phyloP scores from a whole-genome alignment of 2,113 vertebrate species.

The Lepidothrix coronata region DNA sequence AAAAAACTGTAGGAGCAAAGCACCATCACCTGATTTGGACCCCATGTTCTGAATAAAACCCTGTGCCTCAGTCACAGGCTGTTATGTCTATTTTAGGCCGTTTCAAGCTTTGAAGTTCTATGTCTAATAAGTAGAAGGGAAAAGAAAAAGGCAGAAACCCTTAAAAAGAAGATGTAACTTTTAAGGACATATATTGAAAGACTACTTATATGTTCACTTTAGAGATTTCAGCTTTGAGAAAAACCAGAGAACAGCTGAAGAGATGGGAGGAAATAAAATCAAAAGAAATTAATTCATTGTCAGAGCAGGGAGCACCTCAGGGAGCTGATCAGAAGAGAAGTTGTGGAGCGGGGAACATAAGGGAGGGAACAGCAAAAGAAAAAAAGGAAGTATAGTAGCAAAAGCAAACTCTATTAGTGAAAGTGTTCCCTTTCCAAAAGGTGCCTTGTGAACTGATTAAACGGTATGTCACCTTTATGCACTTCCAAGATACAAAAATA shows the following conservation, averaged over 20 bases:
- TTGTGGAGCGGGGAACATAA: background rate
- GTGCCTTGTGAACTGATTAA: background rate
- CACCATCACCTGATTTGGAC: background rate
- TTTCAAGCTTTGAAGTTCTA: background rate
- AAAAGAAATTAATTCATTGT: background rate
- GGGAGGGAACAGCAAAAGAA: background rate
- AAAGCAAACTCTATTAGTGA: background rate
- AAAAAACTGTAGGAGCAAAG: background rate
- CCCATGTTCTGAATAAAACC: background rate
- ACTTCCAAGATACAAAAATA: background rate
- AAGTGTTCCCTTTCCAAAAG: background rate
- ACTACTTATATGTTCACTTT: background rate
- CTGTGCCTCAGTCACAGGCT: background rate
- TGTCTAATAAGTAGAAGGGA: background rate
- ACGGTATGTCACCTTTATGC: background rate
- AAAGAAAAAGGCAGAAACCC: background rate
- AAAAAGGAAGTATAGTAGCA: background rate
- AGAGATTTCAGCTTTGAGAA: background rate
- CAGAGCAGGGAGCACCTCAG: background rate
- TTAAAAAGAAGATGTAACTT: background rate
- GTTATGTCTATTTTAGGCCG: background rate
- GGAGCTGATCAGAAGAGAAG: background rate
- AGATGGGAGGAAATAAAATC: background rate
- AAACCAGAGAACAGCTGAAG: background rate
- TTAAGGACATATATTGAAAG: background rate